phyloP scores from a whole-genome alignment of 2,888 invertebrate species.

The Trachelus stipa region DNA sequence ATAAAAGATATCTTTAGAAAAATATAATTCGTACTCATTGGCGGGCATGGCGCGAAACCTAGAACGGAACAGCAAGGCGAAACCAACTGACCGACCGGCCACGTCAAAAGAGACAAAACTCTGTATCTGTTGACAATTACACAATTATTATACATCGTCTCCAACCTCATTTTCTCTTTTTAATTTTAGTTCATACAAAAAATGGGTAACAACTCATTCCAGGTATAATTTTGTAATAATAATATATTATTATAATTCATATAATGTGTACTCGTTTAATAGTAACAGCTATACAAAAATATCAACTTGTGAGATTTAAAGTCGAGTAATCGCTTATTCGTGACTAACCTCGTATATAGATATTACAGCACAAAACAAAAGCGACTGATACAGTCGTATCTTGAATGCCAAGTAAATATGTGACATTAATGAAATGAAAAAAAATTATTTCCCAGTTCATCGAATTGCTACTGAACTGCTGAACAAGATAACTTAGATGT shows the following conservation, averaged over 20 bases:
- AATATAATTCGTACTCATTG: slow-evolving; percentile 11
- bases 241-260: slow-evolving; percentile 5
- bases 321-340: not conserved
- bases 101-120: slow-evolving; percentile 15
- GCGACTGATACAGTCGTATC: not conserved
- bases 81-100: slow-evolving; percentile 17
- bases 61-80: slow-evolving; percentile 24
- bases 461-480: not conserved
- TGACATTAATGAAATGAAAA: too few species aligned
- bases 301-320: not conserved
- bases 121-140: slow-evolving; percentile 17
- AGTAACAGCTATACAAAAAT: slow-evolving; percentile 21
- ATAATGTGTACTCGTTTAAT: slow-evolving; percentile 27
- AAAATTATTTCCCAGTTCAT: not conserved
- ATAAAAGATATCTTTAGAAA: slow-evolving; percentile 14
- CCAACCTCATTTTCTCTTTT: slow-evolving; percentile 8
- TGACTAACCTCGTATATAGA: too few species aligned
- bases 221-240: not conserved
- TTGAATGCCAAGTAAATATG: not conserved
- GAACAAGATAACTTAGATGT: not conserved
- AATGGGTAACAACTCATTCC: not conserved
- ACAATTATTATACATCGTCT: slow-evolving; percentile 17
- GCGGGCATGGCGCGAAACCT: slow-evolving; percentile 4
- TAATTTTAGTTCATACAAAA: slow-evolving; percentile 16
- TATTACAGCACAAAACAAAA: not conserved